These are phyloP conservation scores for Anastrepha ludens DNA, from an alignment of 1,140 invertebrate genomes.

Conservation along the genomic window DNA sequence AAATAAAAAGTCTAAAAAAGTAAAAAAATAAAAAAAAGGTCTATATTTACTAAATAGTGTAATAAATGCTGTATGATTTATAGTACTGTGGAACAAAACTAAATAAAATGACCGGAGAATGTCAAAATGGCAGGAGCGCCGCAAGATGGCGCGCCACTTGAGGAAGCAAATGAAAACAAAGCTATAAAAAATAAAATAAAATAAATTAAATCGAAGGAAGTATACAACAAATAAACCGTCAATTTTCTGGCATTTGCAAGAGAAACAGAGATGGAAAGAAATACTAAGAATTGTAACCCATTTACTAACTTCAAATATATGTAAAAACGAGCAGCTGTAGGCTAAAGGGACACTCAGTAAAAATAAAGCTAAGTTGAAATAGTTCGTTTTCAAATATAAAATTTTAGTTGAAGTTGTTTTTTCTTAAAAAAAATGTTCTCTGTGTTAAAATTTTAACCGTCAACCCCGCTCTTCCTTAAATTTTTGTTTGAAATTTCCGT, in stretches of 20 bases:
- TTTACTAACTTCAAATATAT: too few species aligned
- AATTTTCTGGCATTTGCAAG: conserved; percentile 19
- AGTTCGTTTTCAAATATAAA: too few species aligned
- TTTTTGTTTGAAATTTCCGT: too few species aligned
- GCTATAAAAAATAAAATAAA: not conserved
- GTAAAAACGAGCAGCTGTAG: too few species aligned
- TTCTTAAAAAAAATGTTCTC: too few species aligned
- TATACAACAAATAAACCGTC: conserved; percentile 27
- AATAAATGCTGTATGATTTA: not conserved
- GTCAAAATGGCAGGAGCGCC: not conserved
- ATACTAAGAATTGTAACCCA: too few species aligned
- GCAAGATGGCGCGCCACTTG: too few species aligned
- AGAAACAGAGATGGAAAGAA: not conserved
- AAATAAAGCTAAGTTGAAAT: too few species aligned
- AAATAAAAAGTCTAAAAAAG: not conserved
- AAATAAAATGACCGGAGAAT: not conserved
- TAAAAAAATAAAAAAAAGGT: not conserved
- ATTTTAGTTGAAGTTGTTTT: too few species aligned
- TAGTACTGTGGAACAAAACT: not conserved
- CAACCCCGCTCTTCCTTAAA: too few species aligned
- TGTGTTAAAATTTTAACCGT: too few species aligned
- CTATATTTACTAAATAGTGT: conserved; percentile 32
- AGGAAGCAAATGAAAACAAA: not conserved
- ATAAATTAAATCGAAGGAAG: not conserved
- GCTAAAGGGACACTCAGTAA: too few species aligned